Conservation (phyloP, 2,113 vertebrate species). For the Murina feae region DNA sequence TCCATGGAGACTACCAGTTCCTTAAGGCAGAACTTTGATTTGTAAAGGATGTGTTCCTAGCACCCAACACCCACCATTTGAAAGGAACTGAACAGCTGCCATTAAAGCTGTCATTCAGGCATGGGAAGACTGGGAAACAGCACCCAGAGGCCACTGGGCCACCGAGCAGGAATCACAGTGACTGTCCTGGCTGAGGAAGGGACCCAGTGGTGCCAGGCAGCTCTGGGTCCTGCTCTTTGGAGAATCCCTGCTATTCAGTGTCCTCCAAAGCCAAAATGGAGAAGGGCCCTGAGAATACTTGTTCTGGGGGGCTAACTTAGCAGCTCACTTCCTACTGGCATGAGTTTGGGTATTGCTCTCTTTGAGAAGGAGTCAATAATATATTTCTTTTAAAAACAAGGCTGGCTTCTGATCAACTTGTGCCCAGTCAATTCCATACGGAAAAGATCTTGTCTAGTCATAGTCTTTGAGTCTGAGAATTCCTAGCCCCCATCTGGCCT, state of each 20-base stretch:
- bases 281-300: background rate
- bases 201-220: background rate
- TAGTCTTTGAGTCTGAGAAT: constrained; percentile 45
- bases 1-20: background rate
- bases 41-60: background rate
- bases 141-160: background rate
- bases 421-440: background rate
- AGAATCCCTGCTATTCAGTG: background rate
- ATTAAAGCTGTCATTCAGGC: background rate
- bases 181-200: background rate
- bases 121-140: background rate
- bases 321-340: background rate
- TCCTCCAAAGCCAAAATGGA: background rate
- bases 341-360: background rate
- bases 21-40: background rate
- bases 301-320: background rate
- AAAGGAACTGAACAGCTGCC: background rate
- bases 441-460: constrained; percentile 25
- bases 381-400: background rate
- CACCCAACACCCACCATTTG: background rate
- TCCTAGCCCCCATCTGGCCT: constrained; percentile 25
- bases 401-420: background rate
- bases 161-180: background rate
- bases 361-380: background rate
- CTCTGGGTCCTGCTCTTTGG: background rate